Percentiles rank a stretch among this genome's conserved stretches.
Conservation (phyloP, 2,888 invertebrate species). For the Leptinotarsa peninsularis region DNA sequence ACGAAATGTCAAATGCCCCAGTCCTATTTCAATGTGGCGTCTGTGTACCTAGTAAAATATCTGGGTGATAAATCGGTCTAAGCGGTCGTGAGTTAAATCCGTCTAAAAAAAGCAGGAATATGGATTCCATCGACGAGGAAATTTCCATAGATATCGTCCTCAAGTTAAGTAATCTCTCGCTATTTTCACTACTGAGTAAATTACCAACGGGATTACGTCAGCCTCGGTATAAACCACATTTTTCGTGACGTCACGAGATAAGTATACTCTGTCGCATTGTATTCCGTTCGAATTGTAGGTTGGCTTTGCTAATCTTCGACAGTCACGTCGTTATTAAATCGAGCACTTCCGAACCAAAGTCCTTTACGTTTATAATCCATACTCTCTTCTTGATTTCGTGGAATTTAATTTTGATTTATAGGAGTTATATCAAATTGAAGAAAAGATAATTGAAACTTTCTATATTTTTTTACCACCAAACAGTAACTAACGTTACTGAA, state of each 20-base stretch:
- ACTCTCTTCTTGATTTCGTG: too few relatives aligned
- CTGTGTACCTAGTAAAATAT: not conserved
- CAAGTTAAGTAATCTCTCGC: slow-evolving; percentile 40
- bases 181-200: slow-evolving; percentile 14
- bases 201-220: slow-evolving; percentile 29
- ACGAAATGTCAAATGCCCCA: slow-evolving; percentile 18
- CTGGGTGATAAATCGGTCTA: not conserved
- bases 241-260: slow-evolving; percentile 31
- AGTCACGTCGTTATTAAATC: slow-evolving; percentile 12
- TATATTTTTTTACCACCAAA: too few relatives aligned
- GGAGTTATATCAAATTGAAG: too few relatives aligned
- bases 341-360: too few relatives aligned
- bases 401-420: too few relatives aligned
- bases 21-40: slow-evolving; percentile 6
- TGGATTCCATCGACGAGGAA: slow-evolving; percentile 42
- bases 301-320: not conserved
- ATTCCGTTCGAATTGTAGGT: not conserved
- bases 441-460: too few relatives aligned
- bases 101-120: slow-evolving; percentile 3
- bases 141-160: slow-evolving; percentile 40
- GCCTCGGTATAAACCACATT: slow-evolving; percentile 28
- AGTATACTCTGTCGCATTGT: not conserved
- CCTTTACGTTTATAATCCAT: too few relatives aligned
- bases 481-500: too few relatives aligned
- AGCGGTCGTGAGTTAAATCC: not conserved